Evolutionary conservation across 2,888 invertebrate genomes (phyloP), one percentile per base, ranked within the genome.

Genomic region (Cynaeus angustus): DNA sequence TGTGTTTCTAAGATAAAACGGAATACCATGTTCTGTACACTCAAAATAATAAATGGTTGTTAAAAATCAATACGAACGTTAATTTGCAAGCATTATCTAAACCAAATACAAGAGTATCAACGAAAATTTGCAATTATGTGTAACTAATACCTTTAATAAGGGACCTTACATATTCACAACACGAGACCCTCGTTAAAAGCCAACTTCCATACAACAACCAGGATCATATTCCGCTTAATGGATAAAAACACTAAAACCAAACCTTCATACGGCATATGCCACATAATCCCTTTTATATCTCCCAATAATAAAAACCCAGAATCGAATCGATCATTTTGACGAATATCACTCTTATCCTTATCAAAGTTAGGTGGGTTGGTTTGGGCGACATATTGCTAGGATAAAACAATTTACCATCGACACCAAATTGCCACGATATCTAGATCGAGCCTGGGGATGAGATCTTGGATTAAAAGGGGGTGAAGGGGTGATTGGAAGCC

Each of bases 341-440:
- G 53, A n/a, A n/a, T n/a, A n/a, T n/a, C n/a, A 45, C 59, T 43
- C 48, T 64, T 69, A 68, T 69, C 66, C 62, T 56, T 61, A 72
- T 72, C 72, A 50, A n/a, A 48, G 33, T 46, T 59, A 56, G 62
- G 68, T 62, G 66, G 61, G n/a, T n/a, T n/a, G n/a, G n/a, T n/a
- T n/a, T n/a, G n/a, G n/a, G n/a, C n/a, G 64, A 72, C 72, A 72
- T 72, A 72, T 64, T 71, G 70, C 66, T 13, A 37, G 72, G 72
- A 70, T 68, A 68, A 71, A 68, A 72, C 68, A 66, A 72, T 71
- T 72, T 66, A 58, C 61, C 59, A 38, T 50, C 45, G 66, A 66
- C 69, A 58, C 50, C 59, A 59, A 67, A 58, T 55, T 58, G 52
- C 28, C 43, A 14, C 45, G 67, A 59, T 67, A 67, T 67, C 53